phyloP scores from a whole-genome alignment of 2,888 invertebrate species.

The Seira ritae region DNA sequence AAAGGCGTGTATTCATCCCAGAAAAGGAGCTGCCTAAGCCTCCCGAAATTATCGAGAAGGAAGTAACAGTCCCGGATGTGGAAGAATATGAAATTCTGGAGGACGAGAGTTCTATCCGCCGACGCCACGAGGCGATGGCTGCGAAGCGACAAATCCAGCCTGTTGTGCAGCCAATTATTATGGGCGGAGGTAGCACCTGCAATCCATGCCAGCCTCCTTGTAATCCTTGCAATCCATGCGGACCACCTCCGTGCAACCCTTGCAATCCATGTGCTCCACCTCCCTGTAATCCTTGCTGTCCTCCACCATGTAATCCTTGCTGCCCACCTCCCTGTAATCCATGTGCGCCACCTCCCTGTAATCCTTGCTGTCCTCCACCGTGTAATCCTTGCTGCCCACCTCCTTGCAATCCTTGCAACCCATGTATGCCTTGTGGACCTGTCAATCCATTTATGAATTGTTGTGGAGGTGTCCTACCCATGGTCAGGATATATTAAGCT shows the following conservation, averaged over 20 bases:
- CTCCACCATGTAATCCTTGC: constrained; percentile 33
- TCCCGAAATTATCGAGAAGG: constrained; percentile 41
- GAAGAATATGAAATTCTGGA: constrained; percentile 46
- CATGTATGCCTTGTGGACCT: constrained; percentile 35
- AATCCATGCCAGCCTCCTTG: constrained; percentile 7
- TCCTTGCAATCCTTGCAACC: constrained; percentile 36
- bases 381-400: constrained; percentile 35
- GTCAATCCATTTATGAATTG: constrained; percentile 43
- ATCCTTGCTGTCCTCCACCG: constrained; percentile 27
- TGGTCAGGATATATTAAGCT: constrained; percentile 19
- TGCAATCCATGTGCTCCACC: constrained; percentile 9
- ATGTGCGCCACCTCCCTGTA: constrained; percentile 26
- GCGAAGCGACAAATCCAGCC: constrained; percentile 41
- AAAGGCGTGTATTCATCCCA: constrained; percentile 46
- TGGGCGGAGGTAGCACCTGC: constrained; percentile 21
- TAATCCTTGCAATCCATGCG: neutral
- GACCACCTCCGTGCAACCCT: constrained; percentile 20
- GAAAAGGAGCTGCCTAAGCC: constrained; percentile 49
- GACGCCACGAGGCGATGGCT: neutral
- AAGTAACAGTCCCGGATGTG: constrained; percentile 30
- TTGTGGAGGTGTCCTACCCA: constrained; percentile 47
- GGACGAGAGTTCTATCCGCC: constrained; percentile 14
- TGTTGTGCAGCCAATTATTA: constrained; percentile 63
- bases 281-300: neutral
- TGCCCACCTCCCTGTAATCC: constrained; percentile 40